phyloP scores from a whole-genome alignment of 2,113 vertebrate genomes.

The Rafetus swinhoei region DNA sequence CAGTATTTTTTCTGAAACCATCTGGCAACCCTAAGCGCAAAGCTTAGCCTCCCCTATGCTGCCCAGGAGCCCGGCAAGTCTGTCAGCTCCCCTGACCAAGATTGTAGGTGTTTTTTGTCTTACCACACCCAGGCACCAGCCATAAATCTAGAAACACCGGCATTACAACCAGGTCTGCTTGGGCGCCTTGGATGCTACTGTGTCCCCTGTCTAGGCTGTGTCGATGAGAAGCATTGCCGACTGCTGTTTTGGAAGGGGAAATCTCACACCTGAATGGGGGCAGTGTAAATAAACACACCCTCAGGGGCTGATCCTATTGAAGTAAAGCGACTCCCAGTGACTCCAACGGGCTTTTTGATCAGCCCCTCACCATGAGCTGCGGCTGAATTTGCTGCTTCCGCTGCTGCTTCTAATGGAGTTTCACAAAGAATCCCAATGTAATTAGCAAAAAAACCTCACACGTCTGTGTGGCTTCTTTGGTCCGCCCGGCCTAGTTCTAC shows the following conservation, averaged over 20 bases:
- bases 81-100: neutral
- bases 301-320: neutral
- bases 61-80: too few relatives aligned
- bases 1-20: too few relatives aligned
- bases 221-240: neutral
- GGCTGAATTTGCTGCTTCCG: neutral
- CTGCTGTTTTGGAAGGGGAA: neutral
- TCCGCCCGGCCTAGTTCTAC: neutral
- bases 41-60: too few relatives aligned
- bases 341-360: neutral
- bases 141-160: constrained; percentile 36
- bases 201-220: neutral
- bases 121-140: constrained; percentile 48
- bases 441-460: neutral
- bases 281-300: neutral
- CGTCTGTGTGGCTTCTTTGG: neutral
- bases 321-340: rapidly evolving
- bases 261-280: neutral
- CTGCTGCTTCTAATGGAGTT: rapidly evolving
- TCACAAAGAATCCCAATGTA: neutral
- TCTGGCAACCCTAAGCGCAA: too few relatives aligned
- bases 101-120: constrained; percentile 34
- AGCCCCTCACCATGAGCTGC: neutral
- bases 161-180: neutral
- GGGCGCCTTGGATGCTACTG: neutral